Evolutionary conservation across 2,888 invertebrate genomes (phyloP), one percentile per base, ranked within the genome.

Genomic region (Trichacis sp.): DNA sequence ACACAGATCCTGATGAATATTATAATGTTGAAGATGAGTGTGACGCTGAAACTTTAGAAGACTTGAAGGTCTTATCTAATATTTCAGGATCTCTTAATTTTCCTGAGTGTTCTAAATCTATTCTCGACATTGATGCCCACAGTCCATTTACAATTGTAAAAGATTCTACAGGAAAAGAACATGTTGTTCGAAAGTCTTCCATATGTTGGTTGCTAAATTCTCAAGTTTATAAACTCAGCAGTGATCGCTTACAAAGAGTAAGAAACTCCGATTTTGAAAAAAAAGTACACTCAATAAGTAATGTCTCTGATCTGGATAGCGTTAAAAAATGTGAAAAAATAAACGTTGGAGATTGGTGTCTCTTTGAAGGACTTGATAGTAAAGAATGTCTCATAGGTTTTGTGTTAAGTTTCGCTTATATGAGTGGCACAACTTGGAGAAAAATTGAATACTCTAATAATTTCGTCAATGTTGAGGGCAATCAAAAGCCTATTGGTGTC

Each of bases 331-430:
- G 17, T 38, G 24, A 60, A 9, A 33, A 30, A 52, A 57, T 65
- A 24, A 14, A 9, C 17, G 46, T 53, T 29, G 50, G 61, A 30
- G 61, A 65, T 43, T 65, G 57, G 42, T 65, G 61, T 50, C n/a
- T 65, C 8, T 65, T 61, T 12, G 9, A 65, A 50, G 48, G 17
- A 55, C 11, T 12, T 15, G 48, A 33, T 24, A 17, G 11, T 2
- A 17, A 12, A 0, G 17, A 30, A 43, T 65, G 56, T 19, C 30
- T 60, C 17, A 43, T 65, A 40, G 60, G 64, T 30, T 19, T 60
- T 1, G 52, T 60, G n/a, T 40, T 49, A 38, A 14, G 30, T 11
- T 65, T 60, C 15, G 19, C 49, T 12, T 56, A 56, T 20, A 6
- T 9, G 2, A 48, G 40, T 19, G 30, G 30, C 6, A 60, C 42